Evolutionary conservation across 2,113 vertebrate species (phyloP), one percentile per base, ranked within the genome.

Genomic region (Naja naja): DNA sequence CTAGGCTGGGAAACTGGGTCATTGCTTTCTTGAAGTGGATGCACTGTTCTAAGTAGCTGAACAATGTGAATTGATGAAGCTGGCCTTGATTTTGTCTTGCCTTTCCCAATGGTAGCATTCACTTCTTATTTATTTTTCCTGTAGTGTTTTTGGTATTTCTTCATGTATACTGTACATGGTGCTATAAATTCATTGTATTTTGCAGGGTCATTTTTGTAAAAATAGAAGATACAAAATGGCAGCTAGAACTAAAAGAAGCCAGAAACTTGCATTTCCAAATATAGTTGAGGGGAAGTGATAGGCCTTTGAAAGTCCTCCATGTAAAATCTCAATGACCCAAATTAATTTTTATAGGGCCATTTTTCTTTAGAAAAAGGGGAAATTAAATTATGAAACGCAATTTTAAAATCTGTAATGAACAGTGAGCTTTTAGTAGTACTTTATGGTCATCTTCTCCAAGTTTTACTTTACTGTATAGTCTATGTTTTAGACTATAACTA

Each of bases 1-100:
- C 98, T 12, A 6, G 58, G 74, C 91, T 98, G 95, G 97, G 97
- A 22, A 95, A 94, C 95, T 98, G 98, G 98, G n/a, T 99, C 93
- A 88, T 89, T 39, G 93, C 94, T 94, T 93, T 98, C 92, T 93
- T 99, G 85, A 95, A 95, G 81, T 92, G 96, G 95, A 95, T 98
- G 89, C 97, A 97, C 69, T 93, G 92, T 94, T 97, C 95, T 90
- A 91, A 97, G 89, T 97, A 95, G 97, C 89, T 34, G 64, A 69
- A 34, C 4, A 69, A 69, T 34, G 64, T 11, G 81, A 95, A 93
- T 92, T 95, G 90, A 69, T 94, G 94, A 95, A 30, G 58, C 88
- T 60, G 0, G 0, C 45, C 25, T 12, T 93, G 20, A 30, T 94
- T 52, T 43, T 23, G 25, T 90, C 16, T 94, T 94, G 88, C 81